Evolutionary conservation across 2,888 invertebrate genomes (phyloP), one percentile per base, ranked within the genome.

Genomic region (Tipula vernalis): DNA sequence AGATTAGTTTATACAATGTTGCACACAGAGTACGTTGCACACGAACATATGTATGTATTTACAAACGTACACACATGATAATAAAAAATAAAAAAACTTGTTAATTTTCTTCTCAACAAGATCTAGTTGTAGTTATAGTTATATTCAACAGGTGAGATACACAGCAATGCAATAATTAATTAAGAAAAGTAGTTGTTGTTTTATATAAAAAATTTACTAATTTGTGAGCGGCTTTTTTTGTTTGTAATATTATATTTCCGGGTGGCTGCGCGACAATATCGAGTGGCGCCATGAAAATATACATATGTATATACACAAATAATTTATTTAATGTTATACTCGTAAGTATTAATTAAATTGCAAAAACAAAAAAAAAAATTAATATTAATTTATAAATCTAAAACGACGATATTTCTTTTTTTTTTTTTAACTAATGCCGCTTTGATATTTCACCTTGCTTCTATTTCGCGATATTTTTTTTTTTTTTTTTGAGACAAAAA

Each of bases 401-500:
- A 71, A 71, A 13, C 28, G 71, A 71, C 71, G 71, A 71, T 71
- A 71, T 71, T 10, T 71, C 71, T 28, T 71, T 71, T 28, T 71
- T 5, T 10, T 28, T 28, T 28, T 28, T 28, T 28, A 28, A 2
- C 8, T 71, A 71, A 71, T 3, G 10, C 71, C 71, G 71, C 71
- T 71, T 71, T 71, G 71, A 71, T 71, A 71, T 71, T 71, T 71
- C 71, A 71, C 71, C 71, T 71, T 71, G 71, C 71, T 71, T 71
- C 71, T 71, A 71, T 18, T 71, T 71, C 71, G 71, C 71, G 71
- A 8, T 15, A 47, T 51, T 5, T 44, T 44, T 12, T 57, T 15
- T 51, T 5, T 44, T 44, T 12, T 57, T 15, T 57, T 28, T 28
- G 28, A 18, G 71, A 28, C 28, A 71, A 71, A 71, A 71, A 71